These are phyloP conservation scores for Acipenser ruthenus DNA, from an alignment of 2,797 vertebrate species.

Conservation along the genomic window DNA sequence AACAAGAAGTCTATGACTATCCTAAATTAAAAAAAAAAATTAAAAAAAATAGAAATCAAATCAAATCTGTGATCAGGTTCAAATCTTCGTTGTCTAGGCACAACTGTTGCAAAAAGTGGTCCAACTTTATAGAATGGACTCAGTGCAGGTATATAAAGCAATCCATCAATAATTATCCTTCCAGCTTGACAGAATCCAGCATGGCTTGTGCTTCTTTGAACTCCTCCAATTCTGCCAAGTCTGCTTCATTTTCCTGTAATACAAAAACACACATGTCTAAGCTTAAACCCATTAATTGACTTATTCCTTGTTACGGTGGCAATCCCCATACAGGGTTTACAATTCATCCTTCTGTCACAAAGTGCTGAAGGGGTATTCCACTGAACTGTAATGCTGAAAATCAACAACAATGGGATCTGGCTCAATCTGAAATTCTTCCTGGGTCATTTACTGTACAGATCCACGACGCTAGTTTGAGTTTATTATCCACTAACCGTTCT, in stretches of 20 bases:
- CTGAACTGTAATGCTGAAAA: too few species aligned
- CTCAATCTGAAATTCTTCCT: too few species aligned
- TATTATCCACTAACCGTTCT: too few species aligned
- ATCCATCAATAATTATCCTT: constrained; percentile 63
- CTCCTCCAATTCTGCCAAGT: constrained; percentile 78
- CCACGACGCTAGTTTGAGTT: too few species aligned
- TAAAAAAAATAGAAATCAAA: constrained; percentile 17
- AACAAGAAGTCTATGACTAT: constrained; percentile 14
- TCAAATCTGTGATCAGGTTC: constrained; percentile 23
- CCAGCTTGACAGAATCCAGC: constrained; percentile 84
- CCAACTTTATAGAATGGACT: constrained; percentile 63
- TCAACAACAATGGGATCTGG: too few species aligned
- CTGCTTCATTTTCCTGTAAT: constrained; percentile 81
- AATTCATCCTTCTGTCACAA: too few species aligned
- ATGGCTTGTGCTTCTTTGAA: constrained; percentile 77
- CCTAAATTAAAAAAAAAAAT: constrained; percentile 30
- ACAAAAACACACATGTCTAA: constrained; percentile 17
- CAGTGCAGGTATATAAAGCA: constrained; percentile 47
- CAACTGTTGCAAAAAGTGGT: constrained; percentile 35
- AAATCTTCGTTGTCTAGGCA: constrained; percentile 9
- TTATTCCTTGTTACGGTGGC: too few species aligned
- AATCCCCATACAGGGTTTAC: too few species aligned
- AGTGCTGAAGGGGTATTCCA: too few species aligned
- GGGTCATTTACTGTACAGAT: too few species aligned
- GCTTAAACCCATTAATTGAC: too few species aligned